These are phyloP conservation scores for Melinaea marsaeus DNA, from an alignment of 2,888 invertebrate species.

Conservation along the genomic window DNA sequence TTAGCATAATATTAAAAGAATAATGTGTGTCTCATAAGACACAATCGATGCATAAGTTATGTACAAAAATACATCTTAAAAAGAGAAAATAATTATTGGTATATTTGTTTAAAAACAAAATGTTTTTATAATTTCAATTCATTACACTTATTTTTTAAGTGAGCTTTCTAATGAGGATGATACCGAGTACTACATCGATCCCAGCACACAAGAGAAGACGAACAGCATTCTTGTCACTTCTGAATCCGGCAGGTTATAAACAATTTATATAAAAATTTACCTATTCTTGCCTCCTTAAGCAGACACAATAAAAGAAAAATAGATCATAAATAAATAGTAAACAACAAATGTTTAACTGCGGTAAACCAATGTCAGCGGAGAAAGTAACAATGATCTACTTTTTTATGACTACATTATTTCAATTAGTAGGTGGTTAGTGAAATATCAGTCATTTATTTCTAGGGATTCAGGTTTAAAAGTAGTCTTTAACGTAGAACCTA, in stretches of 20 bases:
- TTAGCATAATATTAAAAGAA: neutral
- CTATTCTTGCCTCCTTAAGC: neutral
- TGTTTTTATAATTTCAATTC: neutral
- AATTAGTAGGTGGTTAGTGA: slow-evolving; percentile 26
- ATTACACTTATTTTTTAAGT: slow-evolving; percentile 34
- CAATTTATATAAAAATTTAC: neutral
- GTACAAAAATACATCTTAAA: no score
- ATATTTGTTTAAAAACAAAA: neutral
- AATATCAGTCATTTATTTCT: slow-evolving; percentile 44
- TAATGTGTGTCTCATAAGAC: no score
- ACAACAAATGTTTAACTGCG: no score
- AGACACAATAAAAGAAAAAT: neutral
- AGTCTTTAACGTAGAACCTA: slow-evolving; percentile 53
- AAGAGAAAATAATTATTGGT: no score
- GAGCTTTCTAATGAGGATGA: slow-evolving; percentile 47
- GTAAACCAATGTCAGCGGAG: no score
- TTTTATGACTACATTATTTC: no score
- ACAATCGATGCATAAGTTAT: no score
- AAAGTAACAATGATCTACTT: no score
- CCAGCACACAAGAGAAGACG: slow-evolving; percentile 37
- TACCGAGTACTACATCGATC: slow-evolving; percentile 57
- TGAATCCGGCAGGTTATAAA: slow-evolving; percentile 58
- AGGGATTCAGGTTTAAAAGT: slow-evolving; percentile 56
- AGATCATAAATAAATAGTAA: neutral
- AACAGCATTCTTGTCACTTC: slow-evolving; percentile 54